Evolutionary conservation across 2,113 vertebrate species (phyloP).

Genomic region (Heterotis niloticus): DNA sequence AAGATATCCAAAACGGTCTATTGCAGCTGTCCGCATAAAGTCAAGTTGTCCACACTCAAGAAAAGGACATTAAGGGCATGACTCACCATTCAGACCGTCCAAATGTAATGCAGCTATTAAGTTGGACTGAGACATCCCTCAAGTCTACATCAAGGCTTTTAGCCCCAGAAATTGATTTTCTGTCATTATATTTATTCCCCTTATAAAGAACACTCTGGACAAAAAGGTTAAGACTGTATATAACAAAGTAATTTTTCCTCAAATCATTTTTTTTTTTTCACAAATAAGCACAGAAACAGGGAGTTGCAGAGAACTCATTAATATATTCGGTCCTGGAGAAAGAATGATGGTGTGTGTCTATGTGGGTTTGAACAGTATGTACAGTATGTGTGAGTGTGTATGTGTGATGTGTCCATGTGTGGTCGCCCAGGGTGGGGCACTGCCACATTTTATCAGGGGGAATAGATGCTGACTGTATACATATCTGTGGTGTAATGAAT

Average conservation of each 20-base stretch:
- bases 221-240: background rate
- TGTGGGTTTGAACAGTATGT: too few relatives aligned
- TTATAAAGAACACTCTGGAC: background rate
- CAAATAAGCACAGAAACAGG: background rate
- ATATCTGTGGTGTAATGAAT: background rate
- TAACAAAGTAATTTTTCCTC: background rate
- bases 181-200: background rate
- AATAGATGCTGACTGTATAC: background rate
- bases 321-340: too few relatives aligned
- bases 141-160: slow-evolving; percentile 1
- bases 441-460: slow-evolving; percentile 1
- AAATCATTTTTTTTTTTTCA: background rate
- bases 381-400: background rate
- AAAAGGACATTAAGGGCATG: slow-evolving; percentile 2
- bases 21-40: background rate
- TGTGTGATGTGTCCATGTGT: slow-evolving; percentile 10
- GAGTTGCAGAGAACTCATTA: too few relatives aligned
- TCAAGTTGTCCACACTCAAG: background rate
- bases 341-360: too few relatives aligned
- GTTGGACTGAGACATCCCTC: background rate
- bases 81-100: background rate
- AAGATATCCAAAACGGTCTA: background rate
- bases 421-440: background rate
- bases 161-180: slow-evolving; percentile 3
- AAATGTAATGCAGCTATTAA: background rate